Evolutionary conservation across 2,888 invertebrate genomes (phyloP), one percentile per base, ranked within the genome.

Genomic region (Hydrotaea cyrtoneurina): DNA sequence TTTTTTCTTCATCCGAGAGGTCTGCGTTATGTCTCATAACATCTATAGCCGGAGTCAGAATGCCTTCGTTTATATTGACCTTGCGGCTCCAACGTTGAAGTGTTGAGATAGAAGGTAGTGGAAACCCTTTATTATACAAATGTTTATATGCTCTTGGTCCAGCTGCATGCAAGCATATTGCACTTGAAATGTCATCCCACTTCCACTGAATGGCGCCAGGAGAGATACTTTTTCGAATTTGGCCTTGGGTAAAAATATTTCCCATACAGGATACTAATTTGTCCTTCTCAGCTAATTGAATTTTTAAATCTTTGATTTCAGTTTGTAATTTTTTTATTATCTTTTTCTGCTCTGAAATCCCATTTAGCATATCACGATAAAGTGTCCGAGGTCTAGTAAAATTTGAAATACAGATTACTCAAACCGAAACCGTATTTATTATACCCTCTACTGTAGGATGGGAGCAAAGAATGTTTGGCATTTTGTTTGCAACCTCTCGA

Each of bases 61-160:
- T 39, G 13, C 59, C 75, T 43, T 59, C 59, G 31, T 75, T 50
- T 10, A 75, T 26, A 17, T 31, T 21, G n/a, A 75, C 23, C 19
- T 57, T 75, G 4, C 43, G 36, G 7, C 21, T 15, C 75, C 75
- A 75, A 15, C 75, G 36, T 19, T 75, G 75, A 2, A 75, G 23
- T 8, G 76, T 78, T 2, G 57, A 69, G 1, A 69, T 13, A 36
- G 26, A 19, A 1, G 78, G 78, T n/a, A n/a, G n/a, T n/a, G n/a
- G n/a, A n/a, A n/a, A n/a, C n/a, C n/a, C n/a, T n/a, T n/a, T n/a
- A n/a, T n/a, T n/a, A n/a, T n/a, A n/a, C n/a, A n/a, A n/a, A n/a
- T n/a, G n/a, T n/a, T n/a, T n/a, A n/a, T 78, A 78, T 11, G 69
- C 78, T 36, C 78, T 31, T 11, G 76, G 76, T 5, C 76, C 64